Evolutionary conservation across 2,888 invertebrate species (phyloP).

Genomic region (Altica lythri): DNA sequence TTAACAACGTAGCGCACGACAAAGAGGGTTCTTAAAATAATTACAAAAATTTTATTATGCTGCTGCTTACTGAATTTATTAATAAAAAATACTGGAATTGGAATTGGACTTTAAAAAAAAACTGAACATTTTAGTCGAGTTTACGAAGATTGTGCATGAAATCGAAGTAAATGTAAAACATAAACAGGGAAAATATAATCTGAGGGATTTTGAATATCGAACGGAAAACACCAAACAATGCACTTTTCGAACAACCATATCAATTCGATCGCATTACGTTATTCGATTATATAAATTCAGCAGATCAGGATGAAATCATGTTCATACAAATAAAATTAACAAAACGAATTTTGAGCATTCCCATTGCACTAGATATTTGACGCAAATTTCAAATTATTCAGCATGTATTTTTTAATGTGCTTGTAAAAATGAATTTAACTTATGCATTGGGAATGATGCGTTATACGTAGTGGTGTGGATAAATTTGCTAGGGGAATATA

Average conservation of each 20-base stretch:
- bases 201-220: conserved; percentile 11
- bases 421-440: conserved; percentile 12
- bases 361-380: neutral
- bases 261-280: conserved; percentile 13
- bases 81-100: no score
- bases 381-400: conserved; percentile 6
- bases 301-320: conserved; percentile 7
- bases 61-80: no score
- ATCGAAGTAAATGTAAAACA: conserved; percentile 10
- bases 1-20: no score
- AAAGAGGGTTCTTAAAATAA: no score
- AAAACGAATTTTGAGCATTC: conserved; percentile 7
- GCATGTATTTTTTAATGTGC: conserved; percentile 7
- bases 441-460: no score
- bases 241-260: conserved; percentile 17
- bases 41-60: no score
- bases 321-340: neutral
- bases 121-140: no score
- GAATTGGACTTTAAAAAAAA: no score
- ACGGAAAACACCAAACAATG: conserved; percentile 17
- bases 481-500: neutral
- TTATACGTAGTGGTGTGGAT: conserved; percentile 7
- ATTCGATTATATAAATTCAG: conserved; percentile 17
- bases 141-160: conserved; percentile 1
- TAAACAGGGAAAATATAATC: conserved; percentile 10